phyloP scores from a whole-genome alignment of 2,797 vertebrate species.

The Notamacropus eugenii region DNA sequence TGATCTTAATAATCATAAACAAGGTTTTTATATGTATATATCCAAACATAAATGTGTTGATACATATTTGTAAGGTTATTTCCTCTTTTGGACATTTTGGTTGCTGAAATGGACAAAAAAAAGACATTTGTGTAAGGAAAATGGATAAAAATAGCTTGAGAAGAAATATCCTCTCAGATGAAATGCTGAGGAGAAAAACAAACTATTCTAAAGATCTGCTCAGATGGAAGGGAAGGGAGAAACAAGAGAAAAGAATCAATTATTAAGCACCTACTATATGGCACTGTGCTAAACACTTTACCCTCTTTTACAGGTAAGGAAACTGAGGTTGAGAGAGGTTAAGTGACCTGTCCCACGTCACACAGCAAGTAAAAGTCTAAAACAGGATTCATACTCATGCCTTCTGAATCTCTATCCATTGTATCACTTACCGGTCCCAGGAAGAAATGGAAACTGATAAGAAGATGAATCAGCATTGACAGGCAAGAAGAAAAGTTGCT shows the following conservation, averaged over 20 bases:
- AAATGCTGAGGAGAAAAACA: background rate
- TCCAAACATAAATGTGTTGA: background rate
- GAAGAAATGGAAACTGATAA: background rate
- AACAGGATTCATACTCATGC: background rate
- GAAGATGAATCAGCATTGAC: background rate
- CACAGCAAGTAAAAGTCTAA: background rate
- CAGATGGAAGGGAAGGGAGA: background rate
- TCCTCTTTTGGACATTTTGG: background rate
- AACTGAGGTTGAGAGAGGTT: background rate
- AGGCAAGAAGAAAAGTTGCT: background rate
- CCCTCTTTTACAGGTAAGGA: background rate
- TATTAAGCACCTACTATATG: background rate
- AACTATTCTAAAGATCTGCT: background rate
- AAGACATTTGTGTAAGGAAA: background rate
- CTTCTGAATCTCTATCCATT: background rate
- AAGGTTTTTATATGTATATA: background rate
- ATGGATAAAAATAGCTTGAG: background rate
- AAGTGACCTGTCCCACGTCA: background rate
- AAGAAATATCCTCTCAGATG: background rate
- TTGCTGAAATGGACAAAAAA: background rate
- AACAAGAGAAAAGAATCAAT: background rate
- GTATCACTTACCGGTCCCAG: background rate
- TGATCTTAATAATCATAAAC: background rate
- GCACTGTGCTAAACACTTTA: background rate
- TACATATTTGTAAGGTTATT: background rate